Percentiles rank a stretch among this genome's conserved stretches.
Conservation (phyloP, 2,113 vertebrate genomes). For the Amphiprion percula region DNA sequence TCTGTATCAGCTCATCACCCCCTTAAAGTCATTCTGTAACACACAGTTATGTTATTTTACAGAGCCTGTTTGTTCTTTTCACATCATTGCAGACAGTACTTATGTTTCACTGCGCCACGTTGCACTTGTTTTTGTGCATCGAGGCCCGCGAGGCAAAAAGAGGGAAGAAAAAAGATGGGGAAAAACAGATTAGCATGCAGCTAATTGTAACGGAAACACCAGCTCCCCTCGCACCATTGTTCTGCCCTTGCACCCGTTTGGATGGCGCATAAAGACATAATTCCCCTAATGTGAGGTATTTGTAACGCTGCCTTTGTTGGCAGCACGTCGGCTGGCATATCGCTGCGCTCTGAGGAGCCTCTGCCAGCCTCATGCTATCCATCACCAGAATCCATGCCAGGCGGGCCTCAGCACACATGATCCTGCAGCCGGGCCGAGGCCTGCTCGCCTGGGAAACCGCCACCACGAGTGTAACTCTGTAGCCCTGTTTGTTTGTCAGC, state of each 20-base stretch:
- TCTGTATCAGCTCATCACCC: slow-evolving; percentile 54
- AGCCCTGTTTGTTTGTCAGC: slow-evolving; percentile 12
- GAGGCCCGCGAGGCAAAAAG: slow-evolving; percentile 41
- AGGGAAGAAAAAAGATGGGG: slow-evolving; percentile 27
- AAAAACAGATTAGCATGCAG: slow-evolving; percentile 62
- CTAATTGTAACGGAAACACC: slow-evolving; percentile 68
- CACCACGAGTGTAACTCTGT: background rate
- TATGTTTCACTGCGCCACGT: slow-evolving; percentile 20
- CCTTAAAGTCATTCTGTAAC: slow-evolving; percentile 52
- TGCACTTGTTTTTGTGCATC: slow-evolving; percentile 35
- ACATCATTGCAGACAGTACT: background rate
- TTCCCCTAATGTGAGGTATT: slow-evolving; percentile 79
- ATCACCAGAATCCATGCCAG: slow-evolving; percentile 56
- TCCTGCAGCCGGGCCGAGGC: slow-evolving; percentile 36
- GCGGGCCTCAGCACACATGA: slow-evolving; percentile 46
- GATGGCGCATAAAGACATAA: slow-evolving; percentile 72
- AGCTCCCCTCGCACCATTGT: slow-evolving; percentile 63
- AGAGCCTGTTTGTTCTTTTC: slow-evolving; percentile 28
- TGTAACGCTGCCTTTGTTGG: slow-evolving; percentile 74
- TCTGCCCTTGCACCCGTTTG: slow-evolving; percentile 39
- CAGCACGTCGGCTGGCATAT: slow-evolving; percentile 51
- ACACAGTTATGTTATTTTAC: slow-evolving; percentile 44
- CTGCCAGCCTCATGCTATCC: slow-evolving; percentile 55
- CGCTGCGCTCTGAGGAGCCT: slow-evolving; percentile 40
- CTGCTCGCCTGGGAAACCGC: slow-evolving; percentile 13